Percentiles rank a stretch among this genome's conserved stretches.
Conservation (phyloP, 37 sponge, comb jelly and placozoan species). For the Spongilla lacustris region DNA sequence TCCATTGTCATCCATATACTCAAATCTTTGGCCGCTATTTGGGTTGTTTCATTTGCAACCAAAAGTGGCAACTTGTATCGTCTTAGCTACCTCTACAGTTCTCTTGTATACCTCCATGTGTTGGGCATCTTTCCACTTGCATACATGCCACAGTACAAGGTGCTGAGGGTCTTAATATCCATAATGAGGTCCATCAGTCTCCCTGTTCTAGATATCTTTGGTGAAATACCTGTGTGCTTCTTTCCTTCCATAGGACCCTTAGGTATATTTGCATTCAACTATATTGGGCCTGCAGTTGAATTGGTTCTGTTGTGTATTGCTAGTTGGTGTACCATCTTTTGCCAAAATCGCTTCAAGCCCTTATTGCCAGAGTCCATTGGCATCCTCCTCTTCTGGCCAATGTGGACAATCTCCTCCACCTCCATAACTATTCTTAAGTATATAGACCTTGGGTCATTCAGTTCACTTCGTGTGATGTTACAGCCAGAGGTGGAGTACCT, state of each 20-base stretch:
- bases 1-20: not conserved
- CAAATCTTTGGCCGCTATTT: not conserved
- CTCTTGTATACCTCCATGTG: not conserved
- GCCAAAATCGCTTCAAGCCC: not conserved
- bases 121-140: not conserved
- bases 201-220: not conserved
- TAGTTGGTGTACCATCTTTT: not conserved
- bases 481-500: not conserved
- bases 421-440: not conserved
- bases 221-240: slow-evolving; percentile 30
- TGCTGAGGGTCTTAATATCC: not conserved
- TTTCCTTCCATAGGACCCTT: not conserved
- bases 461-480: not conserved
- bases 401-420: not conserved
- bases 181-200: not conserved
- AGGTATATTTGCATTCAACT: not conserved
- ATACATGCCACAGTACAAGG: not conserved
- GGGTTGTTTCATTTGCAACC: not conserved
- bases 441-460: not conserved
- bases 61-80: not conserved
- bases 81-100: not conserved
- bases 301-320: not conserved
- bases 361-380: not conserved
- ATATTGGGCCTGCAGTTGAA: not conserved
- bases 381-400: not conserved